Conservation (phyloP, 2,797 vertebrate species). For the Lindbergichthys nudifrons region DNA sequence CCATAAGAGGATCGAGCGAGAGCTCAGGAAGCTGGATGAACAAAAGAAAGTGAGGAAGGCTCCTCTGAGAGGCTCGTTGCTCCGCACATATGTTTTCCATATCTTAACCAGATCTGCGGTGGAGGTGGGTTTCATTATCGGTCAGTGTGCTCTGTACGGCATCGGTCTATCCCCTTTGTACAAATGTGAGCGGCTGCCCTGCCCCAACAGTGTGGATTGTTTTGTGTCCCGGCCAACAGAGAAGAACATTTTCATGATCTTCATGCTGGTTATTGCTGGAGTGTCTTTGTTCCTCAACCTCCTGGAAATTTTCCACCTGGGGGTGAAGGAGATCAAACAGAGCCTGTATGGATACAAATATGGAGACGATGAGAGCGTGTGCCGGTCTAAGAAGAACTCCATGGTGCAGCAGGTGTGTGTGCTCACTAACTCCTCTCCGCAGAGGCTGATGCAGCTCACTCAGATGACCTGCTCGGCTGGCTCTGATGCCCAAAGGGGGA, state of each 20-base stretch:
- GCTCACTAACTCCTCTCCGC: slow-evolving; percentile 81
- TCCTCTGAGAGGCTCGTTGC: slow-evolving; percentile 91
- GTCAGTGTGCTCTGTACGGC: slow-evolving; percentile 93
- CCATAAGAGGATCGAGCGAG: slow-evolving; percentile 89
- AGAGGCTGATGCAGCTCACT: slow-evolving; percentile 80
- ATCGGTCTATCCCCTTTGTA: slow-evolving; percentile 91
- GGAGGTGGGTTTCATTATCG: slow-evolving; percentile 94
- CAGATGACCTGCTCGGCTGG: slow-evolving; percentile 71
- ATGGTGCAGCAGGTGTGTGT: slow-evolving; percentile 83
- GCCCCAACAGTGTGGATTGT: slow-evolving; percentile 94
- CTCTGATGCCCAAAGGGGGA: slow-evolving; percentile 69
- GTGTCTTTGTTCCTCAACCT: slow-evolving; percentile 93
- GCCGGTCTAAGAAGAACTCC: slow-evolving; percentile 88
- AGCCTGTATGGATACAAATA: slow-evolving; percentile 82
- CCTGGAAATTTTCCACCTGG: slow-evolving; percentile 93
- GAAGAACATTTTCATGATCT: slow-evolving; percentile 96
- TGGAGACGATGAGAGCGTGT: slow-evolving; percentile 83
- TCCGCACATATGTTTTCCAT: slow-evolving; percentile 93
- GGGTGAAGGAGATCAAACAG: slow-evolving; percentile 89
- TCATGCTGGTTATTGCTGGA: slow-evolving; percentile 94
- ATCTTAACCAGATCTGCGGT: slow-evolving; percentile 93
- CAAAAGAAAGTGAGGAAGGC: slow-evolving; percentile 93
- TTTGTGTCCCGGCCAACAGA: slow-evolving; percentile 96
- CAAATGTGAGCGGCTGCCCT: slow-evolving; percentile 91
- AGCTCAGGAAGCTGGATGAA: slow-evolving; percentile 92